Conservation (phyloP, 2,888 invertebrate species). For the Taphrorychus bicolor region DNA sequence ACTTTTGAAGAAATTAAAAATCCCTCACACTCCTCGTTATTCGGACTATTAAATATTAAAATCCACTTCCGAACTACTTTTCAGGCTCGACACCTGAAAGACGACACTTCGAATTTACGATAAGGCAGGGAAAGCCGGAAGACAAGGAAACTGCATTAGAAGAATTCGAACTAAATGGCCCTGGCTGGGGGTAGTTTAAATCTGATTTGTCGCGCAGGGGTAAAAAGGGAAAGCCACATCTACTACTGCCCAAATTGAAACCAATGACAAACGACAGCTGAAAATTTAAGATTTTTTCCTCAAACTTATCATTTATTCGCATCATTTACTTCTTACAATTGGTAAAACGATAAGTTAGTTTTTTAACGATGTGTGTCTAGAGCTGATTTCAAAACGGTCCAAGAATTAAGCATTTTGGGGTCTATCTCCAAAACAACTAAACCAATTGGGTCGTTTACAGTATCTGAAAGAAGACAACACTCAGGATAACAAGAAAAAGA, state of each 20-base stretch:
- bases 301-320: too few species aligned
- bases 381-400: too few species aligned
- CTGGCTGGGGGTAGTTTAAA: background rate
- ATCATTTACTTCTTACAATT: too few species aligned
- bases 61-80: background rate
- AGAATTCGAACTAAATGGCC: conserved; percentile 22
- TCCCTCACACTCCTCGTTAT: background rate
- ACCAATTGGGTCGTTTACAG: too few species aligned
- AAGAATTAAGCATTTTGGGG: too few species aligned
- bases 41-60: background rate
- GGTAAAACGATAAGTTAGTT: too few species aligned
- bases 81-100: background rate
- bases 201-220: conserved; percentile 25
- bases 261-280: background rate
- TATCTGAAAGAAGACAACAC: too few species aligned
- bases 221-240: background rate
- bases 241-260: background rate
- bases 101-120: background rate
- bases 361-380: too few species aligned
- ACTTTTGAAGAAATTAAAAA: background rate
- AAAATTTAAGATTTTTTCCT: too few species aligned
- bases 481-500: too few species aligned
- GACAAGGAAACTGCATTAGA: conserved; percentile 40
- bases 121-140: background rate
- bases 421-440: too few species aligned